A percentile compares a stretch with the other conserved stretches of the same genome.
Conservation (phyloP, 2,888 invertebrate species). For the Hyposoter dolosus region DNA sequence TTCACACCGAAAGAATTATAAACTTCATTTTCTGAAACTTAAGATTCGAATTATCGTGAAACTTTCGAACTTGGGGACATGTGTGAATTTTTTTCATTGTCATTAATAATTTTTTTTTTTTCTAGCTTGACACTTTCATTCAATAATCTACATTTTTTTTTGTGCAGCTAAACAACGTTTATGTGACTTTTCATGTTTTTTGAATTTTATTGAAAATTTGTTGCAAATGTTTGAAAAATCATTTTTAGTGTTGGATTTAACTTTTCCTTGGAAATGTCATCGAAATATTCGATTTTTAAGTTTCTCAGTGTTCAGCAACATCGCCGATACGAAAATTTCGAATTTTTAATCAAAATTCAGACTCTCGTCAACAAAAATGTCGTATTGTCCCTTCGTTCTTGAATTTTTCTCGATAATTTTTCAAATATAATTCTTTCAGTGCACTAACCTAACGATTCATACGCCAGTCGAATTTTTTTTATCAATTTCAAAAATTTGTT, state of each 20-base stretch:
- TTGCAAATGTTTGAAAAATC: background rate
- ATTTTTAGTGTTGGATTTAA: background rate
- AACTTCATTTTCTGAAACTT: background rate
- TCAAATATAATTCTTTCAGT: slow-evolving; percentile 8
- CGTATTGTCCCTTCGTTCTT: background rate
- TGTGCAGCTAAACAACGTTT: background rate
- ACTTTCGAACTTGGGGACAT: background rate
- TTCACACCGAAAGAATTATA: background rate
- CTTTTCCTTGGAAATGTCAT: background rate
- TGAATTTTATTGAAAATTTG: background rate
- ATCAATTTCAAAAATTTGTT: background rate
- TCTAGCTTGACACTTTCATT: background rate
- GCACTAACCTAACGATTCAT: slow-evolving; percentile 11
- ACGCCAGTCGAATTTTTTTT: background rate
- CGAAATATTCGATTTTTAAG: background rate
- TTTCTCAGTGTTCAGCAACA: background rate
- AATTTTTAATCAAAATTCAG: background rate
- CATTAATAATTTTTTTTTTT: background rate
- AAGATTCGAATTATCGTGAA: background rate
- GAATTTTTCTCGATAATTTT: background rate
- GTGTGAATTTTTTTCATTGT: background rate
- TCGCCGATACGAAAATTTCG: background rate
- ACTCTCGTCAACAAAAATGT: background rate
- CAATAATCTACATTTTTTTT: background rate
- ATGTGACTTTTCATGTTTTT: background rate